Evolutionary conservation across 2,888 invertebrate genomes (phyloP), one percentile per base, ranked within the genome.

Genomic region (Coremacera marginata): DNA sequence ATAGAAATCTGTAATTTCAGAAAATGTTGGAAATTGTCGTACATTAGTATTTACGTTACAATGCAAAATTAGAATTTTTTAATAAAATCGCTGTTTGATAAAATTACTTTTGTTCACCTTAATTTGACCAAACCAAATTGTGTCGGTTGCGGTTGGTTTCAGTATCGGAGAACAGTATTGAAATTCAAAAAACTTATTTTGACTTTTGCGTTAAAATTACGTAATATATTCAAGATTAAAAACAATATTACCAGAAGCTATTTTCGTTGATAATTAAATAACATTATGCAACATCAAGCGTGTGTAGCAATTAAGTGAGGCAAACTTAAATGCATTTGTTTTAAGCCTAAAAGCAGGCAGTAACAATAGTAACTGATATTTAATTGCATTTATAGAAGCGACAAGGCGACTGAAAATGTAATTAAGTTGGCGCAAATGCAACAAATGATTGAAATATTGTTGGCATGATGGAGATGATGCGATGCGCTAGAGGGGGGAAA

Each of bases 1-100:
- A n/a, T n/a, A n/a, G n/a, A n/a, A n/a, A n/a, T n/a, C n/a, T n/a
- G n/a, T n/a, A n/a, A n/a, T n/a, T n/a, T n/a, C n/a, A n/a, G n/a
- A n/a, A n/a, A n/a, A n/a, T n/a, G n/a, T n/a, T n/a, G n/a, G n/a
- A n/a, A n/a, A n/a, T n/a, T n/a, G n/a, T n/a, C n/a, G n/a, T n/a
- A n/a, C n/a, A n/a, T n/a, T n/a, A n/a, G n/a, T n/a, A n/a, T n/a
- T n/a, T n/a, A n/a, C n/a, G n/a, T n/a, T n/a, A n/a, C n/a, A n/a
- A n/a, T n/a, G n/a, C n/a, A n/a, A n/a, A n/a, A n/a, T 37, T 31
- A 31, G 37, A 37, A 49, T 62, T 79, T 77, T 74, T 67, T n/a
- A n/a, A n/a, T n/a, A n/a, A n/a, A n/a, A n/a, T n/a, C 67, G 16
- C 3, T 31, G 31, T 31, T 31, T 31, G 31, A 31, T 31, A 31